phyloP scores from a whole-genome alignment of 2,797 vertebrate genomes.

The Microctenopoma lineatum region DNA sequence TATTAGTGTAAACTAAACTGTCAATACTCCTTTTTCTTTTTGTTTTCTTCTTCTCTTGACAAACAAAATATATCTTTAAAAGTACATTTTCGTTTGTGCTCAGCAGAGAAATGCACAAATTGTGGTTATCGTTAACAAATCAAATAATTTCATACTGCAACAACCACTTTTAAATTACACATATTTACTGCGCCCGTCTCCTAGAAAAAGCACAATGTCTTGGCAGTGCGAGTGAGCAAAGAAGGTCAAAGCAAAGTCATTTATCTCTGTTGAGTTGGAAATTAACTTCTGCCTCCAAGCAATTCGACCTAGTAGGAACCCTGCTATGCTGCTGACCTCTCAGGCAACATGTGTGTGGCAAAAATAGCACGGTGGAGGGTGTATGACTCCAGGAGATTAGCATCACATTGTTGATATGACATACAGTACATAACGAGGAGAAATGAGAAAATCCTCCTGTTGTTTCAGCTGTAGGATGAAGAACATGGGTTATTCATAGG shows the following conservation, averaged over 20 bases:
- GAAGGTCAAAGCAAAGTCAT: slow-evolving; percentile 75
- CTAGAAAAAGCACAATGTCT: slow-evolving; percentile 47
- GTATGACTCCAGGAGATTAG: slow-evolving; percentile 58
- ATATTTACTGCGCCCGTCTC: slow-evolving; percentile 34
- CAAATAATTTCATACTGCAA: slow-evolving; percentile 34
- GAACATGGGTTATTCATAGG: slow-evolving; percentile 26
- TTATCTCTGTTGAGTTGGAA: slow-evolving; percentile 75
- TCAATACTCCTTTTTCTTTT: background rate
- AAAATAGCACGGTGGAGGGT: slow-evolving; percentile 66
- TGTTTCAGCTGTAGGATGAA: slow-evolving; percentile 13
- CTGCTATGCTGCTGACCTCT: slow-evolving; percentile 64
- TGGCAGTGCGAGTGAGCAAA: slow-evolving; percentile 61
- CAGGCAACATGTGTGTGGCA: slow-evolving; percentile 60
- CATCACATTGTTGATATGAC: slow-evolving; percentile 57
- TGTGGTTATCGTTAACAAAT: slow-evolving; percentile 28
- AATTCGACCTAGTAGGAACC: slow-evolving; percentile 66
- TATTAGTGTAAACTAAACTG: background rate
- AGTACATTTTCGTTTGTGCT: slow-evolving; percentile 1
- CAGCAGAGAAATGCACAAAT: background rate
- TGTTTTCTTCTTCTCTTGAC: background rate
- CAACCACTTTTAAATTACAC: slow-evolving; percentile 39
- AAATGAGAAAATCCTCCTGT: slow-evolving; percentile 25
- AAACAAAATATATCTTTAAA: background rate
- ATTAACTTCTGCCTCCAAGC: slow-evolving; percentile 76
- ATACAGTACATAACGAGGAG: slow-evolving; percentile 43